Evolutionary conservation across 2,888 invertebrate genomes (phyloP), one percentile per base, ranked within the genome.

Genomic region (Lepidocyrtoides sp.): DNA sequence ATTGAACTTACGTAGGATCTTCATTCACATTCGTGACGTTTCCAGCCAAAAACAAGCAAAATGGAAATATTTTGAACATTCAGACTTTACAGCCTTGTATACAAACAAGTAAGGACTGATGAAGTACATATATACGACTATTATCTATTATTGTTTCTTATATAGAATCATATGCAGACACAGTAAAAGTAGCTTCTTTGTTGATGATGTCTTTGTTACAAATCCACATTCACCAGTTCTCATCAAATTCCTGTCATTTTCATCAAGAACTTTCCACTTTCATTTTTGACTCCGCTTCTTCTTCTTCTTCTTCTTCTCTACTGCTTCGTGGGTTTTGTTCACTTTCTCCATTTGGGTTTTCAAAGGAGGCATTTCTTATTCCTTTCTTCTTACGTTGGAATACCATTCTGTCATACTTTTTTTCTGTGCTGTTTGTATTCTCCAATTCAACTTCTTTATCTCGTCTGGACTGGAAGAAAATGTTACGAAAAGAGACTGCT

Each of bases 171-270:
- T 14, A 51, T 51, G 5, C 41, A 48, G 2, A 14, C 48, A 48
- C 26, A 81, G 14, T 29, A 12, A 29, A 51, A 79, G 77, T 32
- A 57, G 20, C 10, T 32, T 8, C 29, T 10, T 48, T 23, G 44
- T 63, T 54, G 14, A 36, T 36, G 51, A 81, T 69, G 81, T 69
- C 88, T 88, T 88, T 51, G 57, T 69, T 81, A 54, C 88, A 66
- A n/a, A n/a, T n/a, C n/a, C n/a, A n/a, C n/a, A 81, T 81, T 54
- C 72, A 32, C 72, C 54, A 44, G 54, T 82, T 57, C 88, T 82
- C 89, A 89, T 89, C 89, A 82, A 69, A 89, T 72, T 60, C 89
- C 89, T 89, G 89, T 89, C 82, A 89, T 89, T 89, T 88, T 72
- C 89, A 89, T 72, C 54, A 69, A 82, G 44, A 89, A 89, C 82